phyloP scores from a whole-genome alignment of 2,113 vertebrate species.

The Sphaerodactylus townsendi region DNA sequence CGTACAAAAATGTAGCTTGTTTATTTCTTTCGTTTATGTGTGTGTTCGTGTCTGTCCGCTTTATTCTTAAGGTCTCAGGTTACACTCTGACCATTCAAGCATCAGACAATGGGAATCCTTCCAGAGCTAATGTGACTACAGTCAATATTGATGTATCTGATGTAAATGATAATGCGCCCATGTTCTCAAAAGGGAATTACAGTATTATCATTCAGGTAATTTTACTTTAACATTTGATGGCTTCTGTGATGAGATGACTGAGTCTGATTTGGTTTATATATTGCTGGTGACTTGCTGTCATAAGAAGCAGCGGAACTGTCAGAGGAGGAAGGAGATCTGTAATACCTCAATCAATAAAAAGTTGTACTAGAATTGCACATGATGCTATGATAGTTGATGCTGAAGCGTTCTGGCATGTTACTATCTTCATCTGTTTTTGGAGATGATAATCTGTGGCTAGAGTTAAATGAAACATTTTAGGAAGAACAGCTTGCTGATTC shows the following conservation, averaged over 20 bases:
- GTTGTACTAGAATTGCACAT: no score
- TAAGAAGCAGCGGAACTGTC: no score
- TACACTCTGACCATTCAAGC: conserved; percentile 91
- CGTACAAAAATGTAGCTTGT: conserved; percentile 1
- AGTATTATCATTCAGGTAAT: conserved; percentile 93
- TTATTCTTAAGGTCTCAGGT: conserved; percentile 85
- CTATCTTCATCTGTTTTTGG: background rate
- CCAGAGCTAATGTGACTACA: conserved; percentile 80
- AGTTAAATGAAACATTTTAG: background rate
- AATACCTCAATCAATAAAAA: no score
- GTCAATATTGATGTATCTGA: conserved; percentile 98
- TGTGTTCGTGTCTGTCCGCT: background rate
- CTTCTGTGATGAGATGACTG: no score
- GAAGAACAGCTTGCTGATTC: background rate
- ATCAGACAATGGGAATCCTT: conserved; percentile 85
- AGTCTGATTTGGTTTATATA: no score
- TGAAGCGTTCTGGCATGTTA: background rate
- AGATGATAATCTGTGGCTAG: no score
- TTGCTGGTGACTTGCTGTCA: no score
- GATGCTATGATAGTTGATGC: no score
- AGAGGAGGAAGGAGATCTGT: no score
- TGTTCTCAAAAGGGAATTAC: conserved; percentile 93
- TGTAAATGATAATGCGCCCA: conserved; percentile 93
- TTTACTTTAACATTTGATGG: background rate
- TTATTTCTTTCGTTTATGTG: background rate